Percentiles rank a stretch among this genome's conserved stretches.
These are phyloP conservation scores for Cynodonichthys magdalenae DNA, from an alignment of 2,797 vertebrate genomes.

Conservation along the genomic window DNA sequence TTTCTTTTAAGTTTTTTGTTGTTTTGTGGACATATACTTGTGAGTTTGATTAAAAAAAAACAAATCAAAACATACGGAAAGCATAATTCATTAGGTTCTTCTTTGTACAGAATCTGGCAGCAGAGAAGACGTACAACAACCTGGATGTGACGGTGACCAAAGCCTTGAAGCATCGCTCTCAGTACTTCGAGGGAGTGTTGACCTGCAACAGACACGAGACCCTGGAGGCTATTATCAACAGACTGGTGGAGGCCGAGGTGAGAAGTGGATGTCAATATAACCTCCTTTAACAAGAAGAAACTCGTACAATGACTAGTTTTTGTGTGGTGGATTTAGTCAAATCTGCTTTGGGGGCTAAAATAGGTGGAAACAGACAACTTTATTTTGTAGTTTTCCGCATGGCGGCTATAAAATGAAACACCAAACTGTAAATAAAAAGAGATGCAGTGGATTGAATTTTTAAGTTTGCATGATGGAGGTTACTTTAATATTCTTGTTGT, in stretches of 20 bases:
- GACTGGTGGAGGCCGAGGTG: conserved; percentile 96
- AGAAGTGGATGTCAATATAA: conserved; percentile 5
- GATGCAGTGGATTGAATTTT: not conserved
- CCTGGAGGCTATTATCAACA: conserved; percentile 93
- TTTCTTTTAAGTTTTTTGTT: not conserved
- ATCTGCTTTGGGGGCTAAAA: too few relatives aligned
- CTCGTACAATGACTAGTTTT: not conserved
- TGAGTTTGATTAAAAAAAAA: not conserved
- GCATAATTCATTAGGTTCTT: not conserved
- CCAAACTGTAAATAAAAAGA: not conserved
- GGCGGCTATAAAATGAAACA: not conserved
- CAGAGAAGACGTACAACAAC: conserved; percentile 98
- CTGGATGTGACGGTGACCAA: conserved; percentile 96
- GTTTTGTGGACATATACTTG: not conserved
- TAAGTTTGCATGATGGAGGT: not conserved
- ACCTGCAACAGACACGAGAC: conserved; percentile 91
- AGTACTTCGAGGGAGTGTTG: conserved; percentile 96
- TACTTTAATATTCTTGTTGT: not conserved
- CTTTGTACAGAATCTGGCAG: conserved; percentile 88
- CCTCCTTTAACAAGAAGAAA: not conserved
- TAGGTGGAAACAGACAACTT: not conserved
- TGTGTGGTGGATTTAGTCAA: too few relatives aligned
- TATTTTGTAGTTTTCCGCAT: not conserved
- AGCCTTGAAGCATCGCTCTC: conserved; percentile 94
- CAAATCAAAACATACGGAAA: not conserved